Conservation (phyloP, 2,797 vertebrate genomes). For the Peromyscus melanophrys region DNA sequence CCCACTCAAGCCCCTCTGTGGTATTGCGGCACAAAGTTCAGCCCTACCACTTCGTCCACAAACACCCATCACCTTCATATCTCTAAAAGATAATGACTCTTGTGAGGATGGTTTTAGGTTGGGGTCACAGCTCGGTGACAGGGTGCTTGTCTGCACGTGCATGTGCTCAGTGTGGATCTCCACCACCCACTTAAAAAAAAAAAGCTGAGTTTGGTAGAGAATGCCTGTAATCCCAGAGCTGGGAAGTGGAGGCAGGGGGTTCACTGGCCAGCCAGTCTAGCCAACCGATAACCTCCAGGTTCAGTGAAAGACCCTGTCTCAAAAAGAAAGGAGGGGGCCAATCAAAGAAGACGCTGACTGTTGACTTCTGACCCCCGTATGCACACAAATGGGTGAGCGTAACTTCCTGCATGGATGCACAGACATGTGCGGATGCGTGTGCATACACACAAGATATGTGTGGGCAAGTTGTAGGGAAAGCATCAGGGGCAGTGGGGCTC, state of each 20-base stretch:
- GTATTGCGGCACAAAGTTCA: background rate
- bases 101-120: background rate
- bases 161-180: background rate
- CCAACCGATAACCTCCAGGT: background rate
- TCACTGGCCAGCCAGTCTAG: background rate
- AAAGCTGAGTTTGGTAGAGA: background rate
- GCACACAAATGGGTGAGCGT: background rate
- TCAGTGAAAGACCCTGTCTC: background rate
- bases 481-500: background rate
- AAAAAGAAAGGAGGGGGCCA: background rate
- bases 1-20: background rate
- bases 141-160: background rate
- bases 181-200: background rate
- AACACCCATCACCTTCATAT: background rate
- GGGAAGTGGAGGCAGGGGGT: background rate
- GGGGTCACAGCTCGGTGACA: background rate
- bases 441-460: background rate
- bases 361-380: background rate
- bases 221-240: background rate
- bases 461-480: background rate
- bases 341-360: background rate
- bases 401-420: background rate
- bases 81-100: constrained; percentile 2
- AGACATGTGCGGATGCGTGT: background rate
- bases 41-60: background rate